These are phyloP conservation scores for Lasioglossum marginatum DNA, from an alignment of 2,888 invertebrate species.

Conservation along the genomic window DNA sequence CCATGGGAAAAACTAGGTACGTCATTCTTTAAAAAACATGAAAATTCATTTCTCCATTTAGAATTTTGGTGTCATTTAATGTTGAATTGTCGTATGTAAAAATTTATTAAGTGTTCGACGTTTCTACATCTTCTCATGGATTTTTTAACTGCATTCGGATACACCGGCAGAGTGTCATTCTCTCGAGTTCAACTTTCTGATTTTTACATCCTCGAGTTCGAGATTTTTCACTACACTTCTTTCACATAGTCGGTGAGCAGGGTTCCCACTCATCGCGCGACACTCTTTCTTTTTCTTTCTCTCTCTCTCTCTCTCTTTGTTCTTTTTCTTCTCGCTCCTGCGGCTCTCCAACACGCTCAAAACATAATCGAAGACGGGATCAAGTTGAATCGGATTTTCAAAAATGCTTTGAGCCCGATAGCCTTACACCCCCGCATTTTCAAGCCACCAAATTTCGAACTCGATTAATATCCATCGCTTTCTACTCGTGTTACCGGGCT, in stretches of 20 bases:
- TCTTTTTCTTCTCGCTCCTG: slow-evolving; percentile 10
- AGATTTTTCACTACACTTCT: slow-evolving; percentile 22
- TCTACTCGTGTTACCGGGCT: neutral
- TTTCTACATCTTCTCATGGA: neutral
- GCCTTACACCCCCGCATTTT: neutral
- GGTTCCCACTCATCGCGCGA: slow-evolving; percentile 82
- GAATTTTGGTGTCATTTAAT: neutral
- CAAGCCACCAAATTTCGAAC: neutral
- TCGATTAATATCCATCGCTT: neutral
- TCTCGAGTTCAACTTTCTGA: slow-evolving; percentile 4
- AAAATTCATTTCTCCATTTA: neutral
- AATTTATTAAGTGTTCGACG: neutral
- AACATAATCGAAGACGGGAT: slow-evolving; percentile 52
- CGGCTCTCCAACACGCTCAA: slow-evolving; percentile 27
- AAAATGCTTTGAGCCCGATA: neutral
- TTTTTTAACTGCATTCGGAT: slow-evolving; percentile 40
- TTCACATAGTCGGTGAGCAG: slow-evolving; percentile 64
- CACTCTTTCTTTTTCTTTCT: slow-evolving; percentile 18
- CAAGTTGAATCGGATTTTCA: slow-evolving; percentile 31
- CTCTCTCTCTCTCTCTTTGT: slow-evolving; percentile 5
- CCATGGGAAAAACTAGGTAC: slow-evolving; percentile 2
- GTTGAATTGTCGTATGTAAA: neutral
- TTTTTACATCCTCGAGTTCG: neutral
- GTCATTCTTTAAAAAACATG: neutral
- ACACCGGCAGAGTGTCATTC: neutral